phyloP scores from a whole-genome alignment of 2,888 invertebrate species.

The Calameuta idolon region DNA sequence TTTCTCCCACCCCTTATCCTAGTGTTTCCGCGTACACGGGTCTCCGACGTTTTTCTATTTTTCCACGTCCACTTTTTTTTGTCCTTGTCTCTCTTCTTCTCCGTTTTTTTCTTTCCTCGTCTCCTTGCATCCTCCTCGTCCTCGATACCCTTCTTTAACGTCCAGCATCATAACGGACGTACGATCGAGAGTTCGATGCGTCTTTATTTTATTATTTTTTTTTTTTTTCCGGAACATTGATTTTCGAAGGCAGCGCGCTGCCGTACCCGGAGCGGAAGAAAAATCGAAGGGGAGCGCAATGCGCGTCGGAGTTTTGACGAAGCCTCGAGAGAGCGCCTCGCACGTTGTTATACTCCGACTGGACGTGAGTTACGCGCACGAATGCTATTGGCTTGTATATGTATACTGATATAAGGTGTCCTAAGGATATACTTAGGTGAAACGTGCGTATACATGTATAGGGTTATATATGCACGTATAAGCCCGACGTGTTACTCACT shows the following conservation, averaged over 20 bases:
- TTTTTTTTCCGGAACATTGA: neutral
- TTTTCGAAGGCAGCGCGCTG: neutral
- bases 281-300: neutral
- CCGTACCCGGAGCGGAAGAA: neutral
- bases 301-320: neutral
- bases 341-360: neutral
- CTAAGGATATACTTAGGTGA: neutral
- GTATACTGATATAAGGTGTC: neutral
- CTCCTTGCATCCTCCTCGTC: slow-evolving; percentile 17
- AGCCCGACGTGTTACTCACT: neutral
- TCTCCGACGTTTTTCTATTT: neutral
- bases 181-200: neutral
- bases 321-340: neutral
- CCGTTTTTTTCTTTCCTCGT: slow-evolving; percentile 11
- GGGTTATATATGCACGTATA: neutral
- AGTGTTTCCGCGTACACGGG: neutral
- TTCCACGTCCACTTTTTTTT: slow-evolving; percentile 9
- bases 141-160: neutral
- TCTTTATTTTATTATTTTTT: too few relatives aligned
- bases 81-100: slow-evolving; percentile 4
- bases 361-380: neutral
- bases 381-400: neutral
- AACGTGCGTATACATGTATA: neutral
- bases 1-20: neutral
- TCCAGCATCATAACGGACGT: neutral